phyloP scores from a whole-genome alignment of 1,140 invertebrate species.

The Reticulitermes speratus region DNA sequence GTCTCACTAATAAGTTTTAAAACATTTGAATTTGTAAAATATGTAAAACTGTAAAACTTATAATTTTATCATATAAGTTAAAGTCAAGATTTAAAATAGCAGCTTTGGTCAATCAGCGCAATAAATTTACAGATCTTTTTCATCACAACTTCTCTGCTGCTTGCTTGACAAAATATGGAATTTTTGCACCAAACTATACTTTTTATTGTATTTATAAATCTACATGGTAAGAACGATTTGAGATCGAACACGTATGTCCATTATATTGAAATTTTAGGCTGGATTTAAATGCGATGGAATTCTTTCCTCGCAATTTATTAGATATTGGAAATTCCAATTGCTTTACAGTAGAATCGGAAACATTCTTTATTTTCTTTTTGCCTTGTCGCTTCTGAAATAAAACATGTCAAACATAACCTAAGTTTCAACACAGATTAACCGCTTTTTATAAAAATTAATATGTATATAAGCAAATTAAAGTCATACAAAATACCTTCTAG shows the following conservation, averaged over 20 bases:
- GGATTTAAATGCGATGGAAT: neutral
- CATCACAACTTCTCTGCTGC: too few species aligned
- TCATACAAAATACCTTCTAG: too few species aligned
- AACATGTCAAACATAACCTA: neutral
- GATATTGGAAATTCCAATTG: neutral
- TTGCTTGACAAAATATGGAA: too few species aligned
- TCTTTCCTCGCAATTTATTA: neutral
- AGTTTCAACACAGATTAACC: neutral
- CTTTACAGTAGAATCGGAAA: neutral
- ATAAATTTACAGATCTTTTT: too few species aligned
- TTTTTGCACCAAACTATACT: neutral
- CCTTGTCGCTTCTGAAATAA: neutral
- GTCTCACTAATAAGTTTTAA: too few species aligned
- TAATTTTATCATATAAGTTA: too few species aligned
- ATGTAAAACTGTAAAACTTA: too few species aligned
- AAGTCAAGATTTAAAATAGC: too few species aligned
- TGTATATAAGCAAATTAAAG: too few species aligned
- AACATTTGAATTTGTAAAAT: too few species aligned
- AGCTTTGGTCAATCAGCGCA: too few species aligned
- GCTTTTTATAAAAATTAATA: too few species aligned
- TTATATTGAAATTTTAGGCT: neutral
- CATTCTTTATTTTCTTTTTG: neutral
- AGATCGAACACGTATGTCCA: neutral
- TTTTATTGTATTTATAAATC: neutral
- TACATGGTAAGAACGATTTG: neutral